Conservation (phyloP, 35 echinoderm and acorn worm species). For the Heliocidaris tuberculata region DNA sequence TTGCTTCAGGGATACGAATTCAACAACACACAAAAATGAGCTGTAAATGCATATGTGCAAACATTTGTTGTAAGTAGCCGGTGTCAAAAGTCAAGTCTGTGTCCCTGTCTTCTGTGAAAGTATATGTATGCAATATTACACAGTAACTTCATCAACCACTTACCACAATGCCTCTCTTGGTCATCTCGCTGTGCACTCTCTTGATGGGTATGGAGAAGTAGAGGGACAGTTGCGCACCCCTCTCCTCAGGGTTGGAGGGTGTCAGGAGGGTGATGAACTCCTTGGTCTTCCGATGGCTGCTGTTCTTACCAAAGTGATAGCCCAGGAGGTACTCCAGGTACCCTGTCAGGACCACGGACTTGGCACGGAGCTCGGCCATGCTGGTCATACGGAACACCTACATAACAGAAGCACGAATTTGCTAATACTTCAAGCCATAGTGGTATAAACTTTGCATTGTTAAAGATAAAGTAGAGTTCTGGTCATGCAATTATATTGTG, state of each 20-base stretch:
- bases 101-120: too few species aligned
- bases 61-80: too few species aligned
- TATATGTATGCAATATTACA: too few species aligned
- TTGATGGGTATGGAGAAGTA: constrained; percentile 72
- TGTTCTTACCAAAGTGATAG: constrained; percentile 12
- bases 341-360: constrained; percentile 41
- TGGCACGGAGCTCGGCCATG: constrained; percentile 64
- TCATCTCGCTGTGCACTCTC: constrained; percentile 64
- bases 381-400: constrained; percentile 88
- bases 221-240: constrained; percentile 79
- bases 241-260: constrained; percentile 62
- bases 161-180: constrained; percentile 85
- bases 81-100: too few species aligned
- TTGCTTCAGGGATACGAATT: too few species aligned
- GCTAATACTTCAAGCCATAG: too few species aligned
- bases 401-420: neutral
- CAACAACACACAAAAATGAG: too few species aligned
- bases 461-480: too few species aligned
- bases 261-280: constrained; percentile 65
- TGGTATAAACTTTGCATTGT: too few species aligned
- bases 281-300: constrained; percentile 41
- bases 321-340: constrained; percentile 56
- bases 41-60: too few species aligned
- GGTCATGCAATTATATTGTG: too few species aligned
- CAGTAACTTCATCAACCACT: neutral